Evolutionary conservation across 2,888 invertebrate genomes (phyloP).

Genomic region (Nomada lathburiana): DNA sequence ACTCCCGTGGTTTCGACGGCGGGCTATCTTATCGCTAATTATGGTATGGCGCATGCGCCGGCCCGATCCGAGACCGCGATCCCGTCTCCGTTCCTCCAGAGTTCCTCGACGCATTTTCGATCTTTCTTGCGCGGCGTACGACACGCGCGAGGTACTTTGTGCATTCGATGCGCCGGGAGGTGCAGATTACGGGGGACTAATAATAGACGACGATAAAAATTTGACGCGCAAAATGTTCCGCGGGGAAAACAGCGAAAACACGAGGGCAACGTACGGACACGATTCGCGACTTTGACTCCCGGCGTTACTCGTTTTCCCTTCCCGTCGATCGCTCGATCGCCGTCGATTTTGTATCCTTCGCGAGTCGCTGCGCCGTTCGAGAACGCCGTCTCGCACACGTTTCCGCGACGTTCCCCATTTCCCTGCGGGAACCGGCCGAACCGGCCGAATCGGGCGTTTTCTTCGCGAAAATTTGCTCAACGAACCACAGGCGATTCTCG

Average conservation of each 20-base stretch:
- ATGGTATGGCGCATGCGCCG: conserved; percentile 64
- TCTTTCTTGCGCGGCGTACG: conserved; percentile 44
- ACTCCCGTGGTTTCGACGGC: conserved; percentile 55
- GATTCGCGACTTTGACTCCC: conserved; percentile 50
- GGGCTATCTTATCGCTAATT: conserved; percentile 74
- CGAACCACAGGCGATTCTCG: neutral
- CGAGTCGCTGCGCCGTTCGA: neutral
- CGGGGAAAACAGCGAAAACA: conserved; percentile 76
- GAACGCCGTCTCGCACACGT: neutral
- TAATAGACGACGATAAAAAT: conserved; percentile 82
- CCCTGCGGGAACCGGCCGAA: conserved; percentile 3
- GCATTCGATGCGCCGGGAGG: conserved; percentile 76
- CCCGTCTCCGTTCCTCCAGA: conserved; percentile 47
- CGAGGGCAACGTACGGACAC: conserved; percentile 77
- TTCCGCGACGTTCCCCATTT: neutral
- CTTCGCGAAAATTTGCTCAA: neutral
- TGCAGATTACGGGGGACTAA: conserved; percentile 81
- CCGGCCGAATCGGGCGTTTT: neutral
- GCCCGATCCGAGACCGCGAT: conserved; percentile 56
- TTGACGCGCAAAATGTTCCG: conserved; percentile 79
- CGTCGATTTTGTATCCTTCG: conserved; percentile 10
- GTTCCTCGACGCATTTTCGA: conserved; percentile 31
- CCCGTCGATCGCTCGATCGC: neutral
- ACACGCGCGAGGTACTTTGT: conserved; percentile 65
- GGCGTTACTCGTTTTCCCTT: neutral